A percentile compares a stretch with the other conserved stretches of the same genome.
These are phyloP conservation scores for Cataglyphis albicans DNA, from an alignment of 2,888 invertebrate species.

Conservation along the genomic window DNA sequence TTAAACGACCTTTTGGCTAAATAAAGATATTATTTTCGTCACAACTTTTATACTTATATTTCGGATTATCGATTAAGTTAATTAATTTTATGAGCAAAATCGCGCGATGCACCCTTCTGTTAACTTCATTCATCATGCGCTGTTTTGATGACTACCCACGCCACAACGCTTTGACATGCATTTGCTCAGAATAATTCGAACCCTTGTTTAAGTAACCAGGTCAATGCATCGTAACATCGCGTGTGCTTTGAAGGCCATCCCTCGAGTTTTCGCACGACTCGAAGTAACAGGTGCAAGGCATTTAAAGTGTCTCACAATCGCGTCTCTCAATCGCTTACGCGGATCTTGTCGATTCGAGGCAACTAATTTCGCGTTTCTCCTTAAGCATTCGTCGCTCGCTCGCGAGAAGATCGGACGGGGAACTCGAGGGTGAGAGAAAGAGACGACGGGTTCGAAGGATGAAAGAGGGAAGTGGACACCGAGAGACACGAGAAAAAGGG, in stretches of 20 bases:
- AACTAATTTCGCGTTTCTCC: constrained; percentile 78
- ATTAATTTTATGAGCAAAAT: constrained; percentile 6
- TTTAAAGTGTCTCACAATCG: constrained; percentile 21
- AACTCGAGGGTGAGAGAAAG: constrained; percentile 56
- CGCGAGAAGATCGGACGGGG: background rate
- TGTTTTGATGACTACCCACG: constrained; percentile 16
- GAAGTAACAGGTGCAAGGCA: constrained; percentile 40
- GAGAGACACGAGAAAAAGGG: constrained; percentile 69
- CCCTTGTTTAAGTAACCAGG: constrained; percentile 51
- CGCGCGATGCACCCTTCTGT: background rate
- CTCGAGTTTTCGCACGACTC: constrained; percentile 42
- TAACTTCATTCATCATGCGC: constrained; percentile 34
- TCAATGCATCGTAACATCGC: constrained; percentile 51
- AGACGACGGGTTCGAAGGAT: constrained; percentile 67
- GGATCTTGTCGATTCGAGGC: constrained; percentile 52
- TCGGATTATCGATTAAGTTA: background rate
- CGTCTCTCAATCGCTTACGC: constrained; percentile 1
- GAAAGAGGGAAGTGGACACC: constrained; percentile 67
- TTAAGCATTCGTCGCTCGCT: constrained; percentile 54
- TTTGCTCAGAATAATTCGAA: constrained; percentile 49
- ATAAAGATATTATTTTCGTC: constrained; percentile 25
- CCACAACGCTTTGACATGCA: constrained; percentile 40
- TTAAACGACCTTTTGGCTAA: background rate
- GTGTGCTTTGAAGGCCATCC: constrained; percentile 46
- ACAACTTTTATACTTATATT: background rate